Evolutionary conservation across 2,797 vertebrate species (phyloP), one percentile per base, ranked within the genome.

Genomic region (Manis javanica): DNA sequence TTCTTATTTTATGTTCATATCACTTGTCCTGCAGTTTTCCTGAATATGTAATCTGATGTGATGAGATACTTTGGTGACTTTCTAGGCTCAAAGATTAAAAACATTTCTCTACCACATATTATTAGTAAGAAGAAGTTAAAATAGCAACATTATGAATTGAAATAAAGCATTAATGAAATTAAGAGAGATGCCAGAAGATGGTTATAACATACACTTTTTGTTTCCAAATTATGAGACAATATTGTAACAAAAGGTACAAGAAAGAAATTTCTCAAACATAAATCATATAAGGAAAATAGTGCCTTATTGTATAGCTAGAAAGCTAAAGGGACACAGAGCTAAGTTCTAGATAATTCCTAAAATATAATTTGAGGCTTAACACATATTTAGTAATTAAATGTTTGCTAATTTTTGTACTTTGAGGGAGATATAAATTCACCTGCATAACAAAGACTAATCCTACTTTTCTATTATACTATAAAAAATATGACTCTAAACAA

Each of bases 1-100:
- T 82, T 53, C 34, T 79, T 11, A 42, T 6, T 39, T 5, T 19
- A 13, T 64, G 24, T 71, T 83, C 63, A 9, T 19, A 16, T 55
- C 23, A 29, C 8, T 91, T 78, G 94, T 78, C 82, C 31, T 49
- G 71, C 85, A 96, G 91, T 79, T 83, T 81, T 78, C 68, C 92
- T 21, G n/a, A 95, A 59, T 63, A 57, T 7, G 10, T 46, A 59
- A 55, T 29, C 42, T 61, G 59, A 79, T 46, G 49, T 74, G 59
- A 68, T 46, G 61, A 78, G 74, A 88, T 13, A 18, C n/a, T 71
- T 34, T n/a, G 61, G 61, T 29, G 46, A 89, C 8, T 66, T 53
- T 18, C 39, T 75, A 11, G 53, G 61, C 18, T 94, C 34, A 55
- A 29, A 91, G 92, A 72, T 31, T 55, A 94, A 89, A 83, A 63